Percentiles rank a stretch among this genome's conserved stretches.
These are phyloP conservation scores for Falco punctatus DNA, from an alignment of 2,113 vertebrate genomes.

Conservation along the genomic window DNA sequence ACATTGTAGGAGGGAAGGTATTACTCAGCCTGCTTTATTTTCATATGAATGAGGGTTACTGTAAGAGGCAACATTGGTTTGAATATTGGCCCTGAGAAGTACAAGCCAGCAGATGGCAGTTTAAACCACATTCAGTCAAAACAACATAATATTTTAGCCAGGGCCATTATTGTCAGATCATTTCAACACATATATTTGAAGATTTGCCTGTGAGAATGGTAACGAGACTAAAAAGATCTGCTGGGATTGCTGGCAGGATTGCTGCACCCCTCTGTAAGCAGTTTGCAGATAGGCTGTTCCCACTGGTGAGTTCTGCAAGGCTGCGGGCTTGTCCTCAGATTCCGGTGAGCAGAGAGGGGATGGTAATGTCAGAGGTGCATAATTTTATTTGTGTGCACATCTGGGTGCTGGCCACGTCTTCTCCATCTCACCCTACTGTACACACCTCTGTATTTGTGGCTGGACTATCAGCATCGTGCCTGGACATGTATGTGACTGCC, in stretches of 20 bases:
- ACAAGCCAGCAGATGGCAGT: constrained; percentile 72
- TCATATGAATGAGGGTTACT: constrained; percentile 46
- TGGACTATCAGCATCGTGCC: neutral
- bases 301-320: neutral
- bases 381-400: accelerated
- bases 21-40: constrained; percentile 37
- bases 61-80: constrained; percentile 39
- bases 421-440: neutral
- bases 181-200: constrained; percentile 14
- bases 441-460: neutral
- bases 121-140: constrained; percentile 68
- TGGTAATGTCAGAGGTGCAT: neutral
- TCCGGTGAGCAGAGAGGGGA: neutral
- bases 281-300: accelerated
- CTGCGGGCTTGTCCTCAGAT: accelerated
- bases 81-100: constrained; percentile 42
- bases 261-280: neutral
- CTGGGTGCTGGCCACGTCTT: neutral
- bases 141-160: constrained; percentile 46
- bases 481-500: accelerated
- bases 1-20: neutral
- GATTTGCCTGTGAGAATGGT: neutral
- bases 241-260: neutral
- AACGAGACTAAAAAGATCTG: neutral
- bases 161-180: constrained; percentile 12